These are phyloP conservation scores for Lasioglossum calceatum DNA, from an alignment of 2,888 invertebrate genomes.

Conservation along the genomic window DNA sequence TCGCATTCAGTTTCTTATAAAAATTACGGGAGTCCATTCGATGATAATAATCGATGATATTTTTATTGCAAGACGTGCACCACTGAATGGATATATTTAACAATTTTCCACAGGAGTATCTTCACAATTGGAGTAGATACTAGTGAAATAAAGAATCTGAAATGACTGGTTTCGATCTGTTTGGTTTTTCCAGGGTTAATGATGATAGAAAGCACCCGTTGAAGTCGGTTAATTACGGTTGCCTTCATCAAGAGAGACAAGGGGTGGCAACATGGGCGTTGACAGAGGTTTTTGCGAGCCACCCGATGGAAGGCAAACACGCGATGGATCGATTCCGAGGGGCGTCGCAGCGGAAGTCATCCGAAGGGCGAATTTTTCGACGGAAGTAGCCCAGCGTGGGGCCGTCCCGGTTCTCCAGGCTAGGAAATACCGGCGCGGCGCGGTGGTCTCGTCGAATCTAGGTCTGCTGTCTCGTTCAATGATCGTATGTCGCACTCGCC, in stretches of 20 bases:
- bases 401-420: conserved; percentile 20
- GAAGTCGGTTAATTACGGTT: neutral
- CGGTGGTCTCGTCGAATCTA: conserved; percentile 13
- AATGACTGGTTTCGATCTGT: neutral
- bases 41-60: no score
- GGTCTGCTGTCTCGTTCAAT: conserved; percentile 30
- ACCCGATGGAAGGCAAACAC: conserved; percentile 37
- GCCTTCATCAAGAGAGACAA: neutral
- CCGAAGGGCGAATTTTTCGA: conserved; percentile 42
- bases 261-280: neutral
- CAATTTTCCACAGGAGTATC: neutral
- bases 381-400: conserved; percentile 37
- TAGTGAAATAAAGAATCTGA: neutral
- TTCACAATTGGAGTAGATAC: neutral
- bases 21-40: no score
- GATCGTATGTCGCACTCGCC: conserved; percentile 35
- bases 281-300: conserved; percentile 9
- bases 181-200: neutral
- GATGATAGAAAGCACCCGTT: neutral
- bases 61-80: no score
- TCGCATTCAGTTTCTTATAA: no score
- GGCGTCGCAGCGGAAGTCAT: conserved; percentile 46
- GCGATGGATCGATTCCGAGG: conserved; percentile 53
- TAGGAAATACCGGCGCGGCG: neutral
- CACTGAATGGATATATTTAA: neutral